These are phyloP conservation scores for Hepsetus odoe DNA, from an alignment of 2,113 vertebrate genomes.

Conservation along the genomic window DNA sequence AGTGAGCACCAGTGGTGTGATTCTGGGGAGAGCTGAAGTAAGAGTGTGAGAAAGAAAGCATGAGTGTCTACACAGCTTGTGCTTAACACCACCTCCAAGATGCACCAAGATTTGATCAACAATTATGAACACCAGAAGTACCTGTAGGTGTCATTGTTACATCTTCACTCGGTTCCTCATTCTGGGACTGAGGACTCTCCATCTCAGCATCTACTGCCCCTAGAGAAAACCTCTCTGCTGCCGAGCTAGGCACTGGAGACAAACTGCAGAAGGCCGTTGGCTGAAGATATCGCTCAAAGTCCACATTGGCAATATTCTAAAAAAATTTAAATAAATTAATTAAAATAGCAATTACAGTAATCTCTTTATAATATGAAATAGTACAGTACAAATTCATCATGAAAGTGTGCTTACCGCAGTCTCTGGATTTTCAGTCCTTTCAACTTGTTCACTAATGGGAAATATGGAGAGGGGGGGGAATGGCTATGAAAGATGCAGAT, in stretches of 20 bases:
- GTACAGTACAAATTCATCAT: neutral
- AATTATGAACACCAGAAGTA: neutral
- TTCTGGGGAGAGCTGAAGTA: slow-evolving; percentile 56
- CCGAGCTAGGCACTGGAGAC: slow-evolving; percentile 49
- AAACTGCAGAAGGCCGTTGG: slow-evolving; percentile 62
- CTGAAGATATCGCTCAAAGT: slow-evolving; percentile 76
- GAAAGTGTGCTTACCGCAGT: slow-evolving; percentile 59
- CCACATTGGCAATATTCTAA: slow-evolving; percentile 65
- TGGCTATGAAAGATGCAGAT: too few species aligned
- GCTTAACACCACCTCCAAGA: slow-evolving; percentile 27
- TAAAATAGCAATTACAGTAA: neutral
- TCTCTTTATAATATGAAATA: neutral
- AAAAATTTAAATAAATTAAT: slow-evolving; percentile 10
- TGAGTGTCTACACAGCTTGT: slow-evolving; percentile 14
- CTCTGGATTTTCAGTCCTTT: slow-evolving; percentile 56
- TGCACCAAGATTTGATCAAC: slow-evolving; percentile 10
- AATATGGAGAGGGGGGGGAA: neutral
- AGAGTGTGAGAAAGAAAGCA: slow-evolving; percentile 47
- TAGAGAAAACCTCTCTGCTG: slow-evolving; percentile 60
- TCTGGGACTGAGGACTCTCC: slow-evolving; percentile 66
- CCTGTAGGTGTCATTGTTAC: slow-evolving; percentile 32
- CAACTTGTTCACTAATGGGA: slow-evolving; percentile 22
- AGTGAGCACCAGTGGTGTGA: slow-evolving; percentile 48
- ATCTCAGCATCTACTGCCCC: slow-evolving; percentile 63
- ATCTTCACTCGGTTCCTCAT: slow-evolving; percentile 51